phyloP scores from a whole-genome alignment of 2,113 vertebrate genomes.

The Leucosticte australis region DNA sequence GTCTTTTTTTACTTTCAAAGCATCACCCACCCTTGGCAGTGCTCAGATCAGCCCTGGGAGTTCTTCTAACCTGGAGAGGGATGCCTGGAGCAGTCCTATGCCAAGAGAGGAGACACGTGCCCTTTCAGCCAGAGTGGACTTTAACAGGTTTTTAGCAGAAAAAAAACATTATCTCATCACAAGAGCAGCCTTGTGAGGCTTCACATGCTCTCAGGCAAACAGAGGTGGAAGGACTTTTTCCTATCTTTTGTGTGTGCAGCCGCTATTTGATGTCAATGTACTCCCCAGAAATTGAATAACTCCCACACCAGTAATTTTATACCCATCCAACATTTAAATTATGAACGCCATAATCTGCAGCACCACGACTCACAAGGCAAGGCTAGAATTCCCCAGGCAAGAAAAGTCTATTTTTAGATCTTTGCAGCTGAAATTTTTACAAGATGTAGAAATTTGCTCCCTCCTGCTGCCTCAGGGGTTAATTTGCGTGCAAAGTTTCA shows the following conservation, averaged over 20 bases:
- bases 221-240: conserved; percentile 1
- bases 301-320: conserved; percentile 36
- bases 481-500: not conserved
- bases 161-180: not conserved
- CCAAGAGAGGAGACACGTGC: not conserved
- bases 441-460: not conserved
- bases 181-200: not conserved
- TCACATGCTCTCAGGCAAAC: not conserved
- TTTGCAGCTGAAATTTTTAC: not conserved
- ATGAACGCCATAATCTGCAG: conserved; percentile 40
- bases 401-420: conserved; percentile 38
- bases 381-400: not conserved
- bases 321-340: conserved; percentile 42
- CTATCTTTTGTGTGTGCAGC: not conserved
- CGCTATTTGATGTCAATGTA: conserved; percentile 21
- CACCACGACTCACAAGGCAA: not conserved
- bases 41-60: not conserved
- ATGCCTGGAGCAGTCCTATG: not conserved
- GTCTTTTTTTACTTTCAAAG: not conserved
- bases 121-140: not conserved
- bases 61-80: not conserved
- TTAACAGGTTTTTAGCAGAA: not conserved
- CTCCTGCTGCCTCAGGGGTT: not conserved
- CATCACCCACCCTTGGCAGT: not conserved
- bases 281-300: conserved; percentile 32